A percentile compares a stretch with the other conserved stretches of the same genome.
These are phyloP conservation scores for Plectropomus leopardus DNA, from an alignment of 2,113 vertebrate species.

Conservation along the genomic window DNA sequence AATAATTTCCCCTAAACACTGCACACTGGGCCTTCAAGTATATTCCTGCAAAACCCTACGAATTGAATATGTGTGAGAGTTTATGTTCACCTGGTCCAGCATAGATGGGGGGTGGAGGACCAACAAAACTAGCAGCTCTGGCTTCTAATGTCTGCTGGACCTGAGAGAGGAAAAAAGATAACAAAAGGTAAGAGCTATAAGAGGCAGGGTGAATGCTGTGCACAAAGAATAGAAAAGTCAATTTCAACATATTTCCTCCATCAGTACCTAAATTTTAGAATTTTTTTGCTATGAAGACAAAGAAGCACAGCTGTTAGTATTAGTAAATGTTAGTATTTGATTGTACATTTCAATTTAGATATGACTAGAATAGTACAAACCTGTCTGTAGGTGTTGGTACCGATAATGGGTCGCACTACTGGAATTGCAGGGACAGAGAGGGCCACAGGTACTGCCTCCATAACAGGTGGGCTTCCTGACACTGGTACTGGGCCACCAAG, in stretches of 20 bases:
- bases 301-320: neutral
- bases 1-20: too few species aligned
- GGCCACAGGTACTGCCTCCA: conserved; percentile 86
- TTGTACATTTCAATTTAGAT: neutral
- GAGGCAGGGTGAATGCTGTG: neutral
- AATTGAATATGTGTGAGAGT: neutral
- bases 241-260: neutral
- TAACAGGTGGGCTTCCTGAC: conserved; percentile 77
- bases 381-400: conserved; percentile 94
- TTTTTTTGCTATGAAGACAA: neutral
- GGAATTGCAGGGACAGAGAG: conserved; percentile 84
- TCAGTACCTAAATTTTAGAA: neutral
- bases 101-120: conserved; percentile 85
- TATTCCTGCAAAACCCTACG: neutral
- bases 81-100: conserved; percentile 85
- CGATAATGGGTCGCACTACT: conserved; percentile 90
- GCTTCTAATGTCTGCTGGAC: conserved; percentile 94
- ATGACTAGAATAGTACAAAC: conserved; percentile 65
- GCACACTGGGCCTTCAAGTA: too few species aligned
- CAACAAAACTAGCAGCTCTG: conserved; percentile 87
- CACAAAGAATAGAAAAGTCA: neutral
- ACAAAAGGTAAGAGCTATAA: neutral
- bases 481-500: conserved; percentile 89
- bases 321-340: too few species aligned
- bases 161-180: conserved; percentile 62